Evolutionary conservation across 2,113 vertebrate genomes (phyloP).

Genomic region (Pteronura brasiliensis): DNA sequence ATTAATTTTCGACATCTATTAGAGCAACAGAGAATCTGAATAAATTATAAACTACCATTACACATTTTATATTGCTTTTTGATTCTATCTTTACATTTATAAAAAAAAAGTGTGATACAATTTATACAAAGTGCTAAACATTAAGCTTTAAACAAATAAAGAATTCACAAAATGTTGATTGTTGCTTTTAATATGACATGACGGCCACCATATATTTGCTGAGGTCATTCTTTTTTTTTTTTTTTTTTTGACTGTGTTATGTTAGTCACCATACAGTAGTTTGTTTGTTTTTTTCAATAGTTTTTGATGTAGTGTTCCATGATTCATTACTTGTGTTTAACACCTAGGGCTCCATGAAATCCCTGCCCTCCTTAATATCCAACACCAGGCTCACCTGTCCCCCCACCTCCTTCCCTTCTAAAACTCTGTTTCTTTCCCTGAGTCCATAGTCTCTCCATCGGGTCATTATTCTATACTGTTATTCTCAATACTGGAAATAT

Average conservation of each 20-base stretch:
- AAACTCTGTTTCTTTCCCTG: no score
- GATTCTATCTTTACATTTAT: background rate
- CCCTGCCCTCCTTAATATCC: no score
- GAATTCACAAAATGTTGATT: background rate
- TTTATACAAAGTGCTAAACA: background rate
- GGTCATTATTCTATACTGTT: no score
- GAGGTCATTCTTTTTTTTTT: background rate
- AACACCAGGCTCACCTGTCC: no score
- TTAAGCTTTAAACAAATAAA: background rate
- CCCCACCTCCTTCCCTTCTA: no score
- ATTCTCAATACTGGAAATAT: background rate
- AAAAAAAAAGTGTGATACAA: background rate
- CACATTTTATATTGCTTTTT: background rate
- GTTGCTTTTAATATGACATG: background rate
- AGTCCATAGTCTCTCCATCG: no score
- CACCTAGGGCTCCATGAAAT: no score
- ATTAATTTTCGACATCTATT: background rate
- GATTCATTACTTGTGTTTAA: no score
- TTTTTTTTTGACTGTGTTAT: no score
- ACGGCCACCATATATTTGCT: background rate
- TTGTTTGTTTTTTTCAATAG: no score
- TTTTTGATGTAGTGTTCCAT: no score
- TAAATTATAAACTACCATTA: background rate
- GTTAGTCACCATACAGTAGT: no score
- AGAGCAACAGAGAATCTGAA: background rate